These are phyloP conservation scores for Eulithis prunata DNA, from an alignment of 2,888 invertebrate genomes.

Conservation along the genomic window DNA sequence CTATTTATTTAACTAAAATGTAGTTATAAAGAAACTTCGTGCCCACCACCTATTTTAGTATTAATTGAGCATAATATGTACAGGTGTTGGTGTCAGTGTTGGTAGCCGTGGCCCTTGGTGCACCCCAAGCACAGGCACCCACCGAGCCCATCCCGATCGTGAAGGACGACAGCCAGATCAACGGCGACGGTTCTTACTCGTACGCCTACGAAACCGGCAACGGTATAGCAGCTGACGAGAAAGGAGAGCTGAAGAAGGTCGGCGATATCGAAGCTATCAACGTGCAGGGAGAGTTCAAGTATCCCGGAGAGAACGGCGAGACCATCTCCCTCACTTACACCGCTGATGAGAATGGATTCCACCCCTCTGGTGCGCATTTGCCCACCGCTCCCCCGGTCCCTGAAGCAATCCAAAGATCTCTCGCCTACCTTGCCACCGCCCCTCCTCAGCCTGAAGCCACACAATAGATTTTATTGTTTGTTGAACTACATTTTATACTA, in stretches of 20 bases:
- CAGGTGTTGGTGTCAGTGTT: slow-evolving; percentile 72
- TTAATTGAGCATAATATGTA: slow-evolving; percentile 32
- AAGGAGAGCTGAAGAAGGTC: slow-evolving; percentile 84
- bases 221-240: slow-evolving; percentile 86
- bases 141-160: slow-evolving; percentile 81
- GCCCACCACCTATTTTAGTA: no score
- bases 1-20: no score
- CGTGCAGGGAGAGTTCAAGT: slow-evolving; percentile 87
- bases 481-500: slow-evolving; percentile 56
- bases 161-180: slow-evolving; percentile 83
- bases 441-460: slow-evolving; percentile 72
- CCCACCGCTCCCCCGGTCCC: slow-evolving; percentile 89
- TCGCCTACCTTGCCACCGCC: slow-evolving; percentile 87
- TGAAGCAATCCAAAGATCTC: slow-evolving; percentile 86
- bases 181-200: slow-evolving; percentile 86
- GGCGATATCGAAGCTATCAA: slow-evolving; percentile 82
- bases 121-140: slow-evolving; percentile 64
- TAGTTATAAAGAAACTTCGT: no score
- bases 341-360: slow-evolving; percentile 89
- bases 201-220: slow-evolving; percentile 87
- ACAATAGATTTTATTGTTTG: slow-evolving; percentile 53
- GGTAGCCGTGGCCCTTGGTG: slow-evolving; percentile 65
- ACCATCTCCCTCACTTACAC: slow-evolving; percentile 86
- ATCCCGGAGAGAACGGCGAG: slow-evolving; percentile 86
- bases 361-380: slow-evolving; percentile 86